Evolutionary conservation across 2,888 invertebrate species (phyloP), one percentile per base, ranked within the genome.

Genomic region (Malacosoma neustria): DNA sequence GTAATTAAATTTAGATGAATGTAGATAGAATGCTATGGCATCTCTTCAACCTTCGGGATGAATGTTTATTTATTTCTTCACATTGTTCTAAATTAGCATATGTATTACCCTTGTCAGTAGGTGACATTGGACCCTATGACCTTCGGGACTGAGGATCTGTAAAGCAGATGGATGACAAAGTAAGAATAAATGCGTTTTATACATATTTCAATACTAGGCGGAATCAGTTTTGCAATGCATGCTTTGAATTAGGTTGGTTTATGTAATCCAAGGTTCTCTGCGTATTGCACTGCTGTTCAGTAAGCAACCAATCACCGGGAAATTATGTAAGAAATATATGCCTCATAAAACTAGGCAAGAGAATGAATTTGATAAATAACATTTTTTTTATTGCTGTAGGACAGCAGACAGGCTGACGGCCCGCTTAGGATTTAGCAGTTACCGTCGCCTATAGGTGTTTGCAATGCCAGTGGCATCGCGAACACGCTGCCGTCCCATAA

Each of bases 71-170:
- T 49, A 48, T 49, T 48, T 57, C 49, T 55, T 63, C 61, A 70
- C 66, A 70, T 56, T 56, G 55, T 65, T 71, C 66, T 35, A 41
- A 36, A 55, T 59, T 45, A 47, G 40, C 56, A 70, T 62, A 22
- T 22, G 22, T 22, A 57, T 29, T 57, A 54, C 56, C 66, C 61
- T 65, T 68, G 64, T 40, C 41, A 42, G 48, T 51, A 32, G 43
- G 32, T 60, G 64, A 64, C 61, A 65, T 65, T 71, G 67, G 42
- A 43, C 42, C 37, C 29, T 32, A 29, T 13, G 54, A 61, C 64
- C 66, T 67, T 66, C 52, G 15, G 49, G 42, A 54, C 48, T 50
- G 42, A 41, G 51, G 44, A 54, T 49, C 66, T 65, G 55, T 61
- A 65, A 71, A 69, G 45, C 63, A 66, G 70, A 70, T 63, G 37